Base-by-base conservation (phyloP, 2,888 invertebrate species). In the Invenusta paracnida region DNA sequence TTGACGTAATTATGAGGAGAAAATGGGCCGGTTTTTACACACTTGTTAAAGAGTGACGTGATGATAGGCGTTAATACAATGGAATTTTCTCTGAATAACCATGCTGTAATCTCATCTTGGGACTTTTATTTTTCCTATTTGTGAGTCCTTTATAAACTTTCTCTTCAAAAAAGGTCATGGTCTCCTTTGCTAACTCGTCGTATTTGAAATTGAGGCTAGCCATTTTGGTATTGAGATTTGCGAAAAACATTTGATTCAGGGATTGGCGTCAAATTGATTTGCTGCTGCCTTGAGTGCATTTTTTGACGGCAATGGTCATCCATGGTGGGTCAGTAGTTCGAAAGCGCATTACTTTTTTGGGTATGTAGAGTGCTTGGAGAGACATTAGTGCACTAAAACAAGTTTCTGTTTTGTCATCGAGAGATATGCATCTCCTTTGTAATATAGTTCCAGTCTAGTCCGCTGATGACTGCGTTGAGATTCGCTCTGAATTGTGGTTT, bases 51-150 rank as follows among this genome's bases (percentile, higher is more conserved):
- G 5, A 79, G 2, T n/a, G 29, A 79, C 23, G n/a, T 79, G 23
- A 79, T 28, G 29, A 79, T 28, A 5, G 79, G 79, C 27, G n/a
- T 28, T 27, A 79, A 28, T n/a, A n/a, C 5, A 25, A 5, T 5
- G 5, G 79, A 11, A 28, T 27, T 27, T 79, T 79, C 79, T 28
- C 79, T 79, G n/a, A 79, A 79, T 79, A 79, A 5, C 79, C 79
- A 79, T n/a, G 23, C 23, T 27, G 79, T 11, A 79, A 79, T 79
- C 27, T 28, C 79, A 2, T 79, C 79, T 79, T 5, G 79, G 79
- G 79, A 79, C 79, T 79, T 28, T 79, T 79, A 5, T 79, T 79
- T 28, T 79, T 79, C n/a, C n/a, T n/a, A 28, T 79, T 79, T 79
- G 5, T n/a, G n/a, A 79, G 79, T 48, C 17, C 48, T 48, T 48